phyloP scores from a whole-genome alignment of 2,113 vertebrate species.

The Sprattus sprattus region DNA sequence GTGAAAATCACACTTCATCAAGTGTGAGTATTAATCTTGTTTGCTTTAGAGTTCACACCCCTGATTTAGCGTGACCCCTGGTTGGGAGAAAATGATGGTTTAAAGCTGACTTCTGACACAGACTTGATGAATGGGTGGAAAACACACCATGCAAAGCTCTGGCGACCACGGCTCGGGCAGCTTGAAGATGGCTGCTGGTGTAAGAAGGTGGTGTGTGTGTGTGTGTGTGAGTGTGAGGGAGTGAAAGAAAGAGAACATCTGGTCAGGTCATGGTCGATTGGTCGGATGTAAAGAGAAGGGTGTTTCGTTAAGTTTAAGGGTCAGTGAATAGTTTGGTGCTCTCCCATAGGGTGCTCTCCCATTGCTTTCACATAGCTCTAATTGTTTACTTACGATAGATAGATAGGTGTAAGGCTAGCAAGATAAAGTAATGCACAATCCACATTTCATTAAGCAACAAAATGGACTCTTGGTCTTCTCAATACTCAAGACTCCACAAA shows the following conservation, averaged over 20 bases:
- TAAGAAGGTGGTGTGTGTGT: slow-evolving; percentile 1
- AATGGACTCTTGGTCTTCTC: no score
- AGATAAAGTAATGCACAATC: no score
- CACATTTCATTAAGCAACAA: no score
- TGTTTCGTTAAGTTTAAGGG: slow-evolving; percentile 57
- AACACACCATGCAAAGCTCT: slow-evolving; percentile 65
- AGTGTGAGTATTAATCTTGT: slow-evolving; percentile 72
- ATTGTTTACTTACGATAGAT: no score
- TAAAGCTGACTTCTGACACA: slow-evolving; percentile 74
- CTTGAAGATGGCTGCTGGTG: not conserved
- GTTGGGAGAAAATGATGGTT: slow-evolving; percentile 74
- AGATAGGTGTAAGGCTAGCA: no score
- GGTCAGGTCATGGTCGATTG: slow-evolving; percentile 47
- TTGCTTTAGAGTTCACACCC: slow-evolving; percentile 68
- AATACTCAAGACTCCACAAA: no score
- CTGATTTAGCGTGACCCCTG: slow-evolving; percentile 64
- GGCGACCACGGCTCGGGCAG: not conserved
- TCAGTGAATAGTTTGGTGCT: slow-evolving; percentile 56
- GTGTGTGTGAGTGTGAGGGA: not conserved
- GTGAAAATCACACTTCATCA: slow-evolving; percentile 74
- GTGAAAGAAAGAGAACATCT: slow-evolving; percentile 58
- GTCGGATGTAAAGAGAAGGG: slow-evolving; percentile 25
- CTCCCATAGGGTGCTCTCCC: no score
- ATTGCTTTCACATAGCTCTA: no score
- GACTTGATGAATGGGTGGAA: slow-evolving; percentile 75